Conservation (phyloP, 2,888 invertebrate genomes). For the Protonemura montana region DNA sequence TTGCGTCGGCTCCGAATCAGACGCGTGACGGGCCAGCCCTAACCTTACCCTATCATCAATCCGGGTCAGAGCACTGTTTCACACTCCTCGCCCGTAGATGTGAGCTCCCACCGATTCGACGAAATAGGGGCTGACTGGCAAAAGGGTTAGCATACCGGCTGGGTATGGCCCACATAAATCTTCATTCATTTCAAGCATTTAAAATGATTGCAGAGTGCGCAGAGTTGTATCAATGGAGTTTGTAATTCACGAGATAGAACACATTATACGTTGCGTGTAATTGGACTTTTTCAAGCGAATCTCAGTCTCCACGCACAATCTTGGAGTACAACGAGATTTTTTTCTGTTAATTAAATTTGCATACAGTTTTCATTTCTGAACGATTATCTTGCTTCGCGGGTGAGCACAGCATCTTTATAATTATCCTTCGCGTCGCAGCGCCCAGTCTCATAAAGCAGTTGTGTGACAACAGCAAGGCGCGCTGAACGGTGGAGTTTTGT, state of each 20-base stretch:
- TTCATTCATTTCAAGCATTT: neutral
- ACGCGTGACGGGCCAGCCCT: neutral
- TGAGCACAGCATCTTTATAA: neutral
- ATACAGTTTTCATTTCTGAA: neutral
- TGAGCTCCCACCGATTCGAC: neutral
- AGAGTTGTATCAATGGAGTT: neutral
- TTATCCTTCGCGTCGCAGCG: neutral
- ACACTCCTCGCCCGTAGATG: neutral
- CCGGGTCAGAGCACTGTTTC: neutral
- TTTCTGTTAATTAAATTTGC: neutral
- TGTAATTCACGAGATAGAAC: neutral
- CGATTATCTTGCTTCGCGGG: neutral
- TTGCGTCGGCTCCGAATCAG: neutral
- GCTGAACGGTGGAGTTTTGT: neutral
- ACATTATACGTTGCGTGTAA: neutral
- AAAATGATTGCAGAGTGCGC: neutral
- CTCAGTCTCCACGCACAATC: no score
- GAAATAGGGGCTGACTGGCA: neutral
- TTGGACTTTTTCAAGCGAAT: slow-evolving; percentile 4
- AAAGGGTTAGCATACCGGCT: neutral
- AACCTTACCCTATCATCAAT: neutral
- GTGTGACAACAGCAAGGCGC: neutral
- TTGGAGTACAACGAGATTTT: neutral
- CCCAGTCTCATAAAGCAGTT: no score
- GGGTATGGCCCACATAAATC: neutral